A percentile compares a stretch with the other conserved stretches of the same genome.
These are phyloP conservation scores for Limnodromus scolopaceus DNA, from an alignment of 2,797 vertebrate genomes.

Conservation along the genomic window DNA sequence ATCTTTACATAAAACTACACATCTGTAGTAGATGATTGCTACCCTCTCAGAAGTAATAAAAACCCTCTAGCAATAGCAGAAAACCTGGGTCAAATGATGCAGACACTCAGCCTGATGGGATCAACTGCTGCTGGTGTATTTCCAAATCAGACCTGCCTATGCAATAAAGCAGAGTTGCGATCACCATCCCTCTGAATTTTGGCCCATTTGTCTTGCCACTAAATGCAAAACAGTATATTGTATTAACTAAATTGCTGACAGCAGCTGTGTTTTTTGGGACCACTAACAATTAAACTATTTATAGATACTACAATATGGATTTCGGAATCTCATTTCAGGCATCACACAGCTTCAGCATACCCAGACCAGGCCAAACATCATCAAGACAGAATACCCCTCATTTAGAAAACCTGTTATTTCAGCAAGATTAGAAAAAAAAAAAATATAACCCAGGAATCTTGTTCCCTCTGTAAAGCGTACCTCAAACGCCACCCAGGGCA, in stretches of 20 bases:
- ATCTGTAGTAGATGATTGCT: neutral
- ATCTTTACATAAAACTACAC: accelerated
- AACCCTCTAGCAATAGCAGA: neutral
- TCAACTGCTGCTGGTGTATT: neutral
- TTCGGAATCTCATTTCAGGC: neutral
- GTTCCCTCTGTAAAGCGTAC: neutral
- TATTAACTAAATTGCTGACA: neutral
- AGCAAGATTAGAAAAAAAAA: neutral
- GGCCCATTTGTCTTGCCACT: neutral
- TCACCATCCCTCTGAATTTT: neutral
- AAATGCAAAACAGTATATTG: neutral
- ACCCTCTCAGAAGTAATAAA: neutral
- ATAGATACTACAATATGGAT: neutral
- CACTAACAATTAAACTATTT: neutral
- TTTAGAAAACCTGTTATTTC: neutral
- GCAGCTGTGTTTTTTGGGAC: neutral
- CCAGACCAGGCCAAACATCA: neutral
- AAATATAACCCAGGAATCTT: neutral
- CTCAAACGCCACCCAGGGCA: neutral
- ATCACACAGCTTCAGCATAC: neutral
- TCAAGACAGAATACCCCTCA: neutral
- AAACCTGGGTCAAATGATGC: neutral
- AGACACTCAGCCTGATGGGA: neutral
- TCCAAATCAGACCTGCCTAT: neutral
- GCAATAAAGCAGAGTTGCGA: neutral